A percentile compares a stretch with the other conserved stretches of the same genome.
phyloP scores from a whole-genome alignment of 2,797 vertebrate genomes.

The Ara ararauna region DNA sequence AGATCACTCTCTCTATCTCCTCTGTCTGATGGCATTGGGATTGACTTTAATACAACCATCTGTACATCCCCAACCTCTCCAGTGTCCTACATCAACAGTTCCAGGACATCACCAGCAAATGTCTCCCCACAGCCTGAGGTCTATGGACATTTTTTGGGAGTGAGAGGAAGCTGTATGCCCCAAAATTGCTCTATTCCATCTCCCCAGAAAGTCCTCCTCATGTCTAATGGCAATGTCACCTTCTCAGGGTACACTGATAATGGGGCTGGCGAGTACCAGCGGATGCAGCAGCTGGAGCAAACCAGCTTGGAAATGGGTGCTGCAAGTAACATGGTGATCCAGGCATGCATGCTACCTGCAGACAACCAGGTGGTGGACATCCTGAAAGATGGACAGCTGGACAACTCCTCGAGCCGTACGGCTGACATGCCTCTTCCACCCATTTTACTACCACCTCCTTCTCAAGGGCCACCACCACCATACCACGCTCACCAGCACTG shows the following conservation, averaged over 20 bases:
- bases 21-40: conserved; percentile 89
- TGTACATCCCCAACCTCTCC: conserved; percentile 94
- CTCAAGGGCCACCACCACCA: conserved; percentile 89
- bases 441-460: conserved; percentile 59
- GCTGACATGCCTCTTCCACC: conserved; percentile 45
- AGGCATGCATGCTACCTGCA: conserved; percentile 78
- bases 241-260: conserved; percentile 67
- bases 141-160: conserved; percentile 93
- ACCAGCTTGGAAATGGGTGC: conserved; percentile 74
- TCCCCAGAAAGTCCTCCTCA: conserved; percentile 69
- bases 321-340: conserved; percentile 89
- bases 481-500: conserved; percentile 86
- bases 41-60: conserved; percentile 94
- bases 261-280: conserved; percentile 67
- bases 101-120: conserved; percentile 83
- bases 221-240: conserved; percentile 51
- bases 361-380: conserved; percentile 48
- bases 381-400: conserved; percentile 73
- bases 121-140: conserved; percentile 89
- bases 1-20: conserved; percentile 89
- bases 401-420: conserved; percentile 56
- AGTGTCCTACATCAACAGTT: conserved; percentile 93
- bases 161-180: conserved; percentile 90
- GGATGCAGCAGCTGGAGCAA: conserved; percentile 86
- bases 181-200: conserved; percentile 71